Conservation (phyloP, 1,140 invertebrate species). For the Drosophila bipectinata region DNA sequence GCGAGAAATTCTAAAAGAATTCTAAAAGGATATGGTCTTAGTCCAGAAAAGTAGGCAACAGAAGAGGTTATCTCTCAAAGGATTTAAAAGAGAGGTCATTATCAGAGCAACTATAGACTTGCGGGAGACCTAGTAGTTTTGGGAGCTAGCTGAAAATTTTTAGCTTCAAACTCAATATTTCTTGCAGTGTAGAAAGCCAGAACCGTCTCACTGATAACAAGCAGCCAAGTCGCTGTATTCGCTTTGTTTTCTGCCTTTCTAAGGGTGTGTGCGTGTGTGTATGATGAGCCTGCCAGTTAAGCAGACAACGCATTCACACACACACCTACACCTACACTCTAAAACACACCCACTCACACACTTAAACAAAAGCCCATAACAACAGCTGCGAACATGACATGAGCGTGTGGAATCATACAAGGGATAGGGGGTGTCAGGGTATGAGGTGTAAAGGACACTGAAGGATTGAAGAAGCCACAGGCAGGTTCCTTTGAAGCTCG, state of each 20-base stretch:
- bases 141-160: too few species aligned
- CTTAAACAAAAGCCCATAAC: background rate
- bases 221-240: conserved; percentile 3
- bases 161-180: background rate
- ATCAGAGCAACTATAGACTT: too few species aligned
- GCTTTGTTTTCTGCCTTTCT: conserved; percentile 8
- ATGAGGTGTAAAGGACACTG: background rate
- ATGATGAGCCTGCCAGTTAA: conserved; percentile 12
- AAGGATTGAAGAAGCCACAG: conserved; percentile 9
- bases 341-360: background rate
- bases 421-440: background rate
- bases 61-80: too few species aligned
- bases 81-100: too few species aligned
- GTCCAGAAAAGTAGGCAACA: too few species aligned
- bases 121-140: too few species aligned
- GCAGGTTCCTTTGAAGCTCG: conserved; percentile 4
- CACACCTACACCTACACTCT: background rate
- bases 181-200: background rate
- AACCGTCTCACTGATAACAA: conserved; percentile 18
- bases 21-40: too few species aligned
- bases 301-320: conserved; percentile 9
- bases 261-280: background rate
- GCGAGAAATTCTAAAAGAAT: background rate
- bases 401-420: background rate
- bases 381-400: conserved; percentile 29